Evolutionary conservation across 1,140 invertebrate species (phyloP), one percentile per base, ranked within the genome.

Genomic region (Hyposmocoma kahamanoa): DNA sequence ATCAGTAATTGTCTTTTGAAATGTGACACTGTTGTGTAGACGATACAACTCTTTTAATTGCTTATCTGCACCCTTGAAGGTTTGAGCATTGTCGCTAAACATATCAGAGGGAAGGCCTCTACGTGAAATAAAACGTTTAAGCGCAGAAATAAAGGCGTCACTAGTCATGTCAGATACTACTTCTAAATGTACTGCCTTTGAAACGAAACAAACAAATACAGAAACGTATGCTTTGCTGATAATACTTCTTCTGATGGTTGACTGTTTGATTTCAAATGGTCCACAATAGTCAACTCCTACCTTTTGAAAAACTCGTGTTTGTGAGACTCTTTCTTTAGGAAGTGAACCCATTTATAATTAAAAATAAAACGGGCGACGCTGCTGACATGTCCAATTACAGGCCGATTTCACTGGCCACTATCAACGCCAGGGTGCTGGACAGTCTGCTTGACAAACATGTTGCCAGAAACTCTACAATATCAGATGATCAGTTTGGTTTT

Each of bases 261-360:
- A 49, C n/a, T 53, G 47, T 26, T 51, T 64, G 13, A 62, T 44
- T 3, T 32, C 17, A 46, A 72, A 58, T 0, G 82, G 84, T 2
- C 84, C 86, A 3, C 73, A 73, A 46, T 70, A 87, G 48, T 87
- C 84, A 0, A 85, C 22, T 1, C 84, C 86, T 3, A 43, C 28
- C n/a, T n/a, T n/a, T n/a, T 42, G 19, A 50, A 87, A 87, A 10
- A 72, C 55, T 8, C 50, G 43, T 2, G 63, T 30, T 2, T 60
- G 59, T 17, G 18, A 52, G 0, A 84, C 59, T 43, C 72, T 17
- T 1, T 47, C 18, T 4, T 43, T 11, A 1, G 54, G 54, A 38
- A 83, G 52, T 15, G 67, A 42, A 5, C 53, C 74, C 79, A 83
- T 83, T n/a, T n/a, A n/a, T n/a, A n/a, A n/a, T n/a, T n/a, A n/a